phyloP scores from a whole-genome alignment of 2,888 invertebrate species.

The Spisula solida region DNA sequence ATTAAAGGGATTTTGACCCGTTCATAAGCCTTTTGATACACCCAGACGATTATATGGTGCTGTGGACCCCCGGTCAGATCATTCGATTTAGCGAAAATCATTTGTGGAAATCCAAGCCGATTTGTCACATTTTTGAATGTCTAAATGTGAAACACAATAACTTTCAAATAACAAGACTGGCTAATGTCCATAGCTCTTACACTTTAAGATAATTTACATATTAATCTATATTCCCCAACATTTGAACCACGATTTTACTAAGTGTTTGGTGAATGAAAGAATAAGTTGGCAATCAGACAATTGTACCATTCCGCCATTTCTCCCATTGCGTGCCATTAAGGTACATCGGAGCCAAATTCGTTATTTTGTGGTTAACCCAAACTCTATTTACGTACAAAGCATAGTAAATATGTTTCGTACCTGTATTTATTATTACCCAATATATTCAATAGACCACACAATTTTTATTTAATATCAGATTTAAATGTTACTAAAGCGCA shows the following conservation, averaged over 20 bases:
- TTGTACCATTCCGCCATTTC: neutral
- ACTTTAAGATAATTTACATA: slow-evolving; percentile 32
- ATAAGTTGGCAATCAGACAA: neutral
- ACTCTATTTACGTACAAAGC: neutral
- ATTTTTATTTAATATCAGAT: slow-evolving; percentile 17
- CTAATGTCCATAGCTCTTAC: slow-evolving; percentile 28
- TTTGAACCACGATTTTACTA: neutral
- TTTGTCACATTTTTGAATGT: slow-evolving; percentile 50
- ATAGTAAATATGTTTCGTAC: neutral
- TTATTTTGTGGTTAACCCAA: neutral
- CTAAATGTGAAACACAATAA: slow-evolving; percentile 39
- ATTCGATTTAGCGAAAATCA: slow-evolving; percentile 45
- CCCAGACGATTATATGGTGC: slow-evolving; percentile 52
- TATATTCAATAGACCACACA: neutral
- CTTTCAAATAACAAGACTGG: slow-evolving; percentile 39
- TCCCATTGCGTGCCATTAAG: neutral
- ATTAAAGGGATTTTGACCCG: slow-evolving; percentile 53
- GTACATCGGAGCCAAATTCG: neutral
- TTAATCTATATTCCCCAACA: neutral
- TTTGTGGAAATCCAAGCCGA: slow-evolving; percentile 58
- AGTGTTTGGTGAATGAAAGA: neutral
- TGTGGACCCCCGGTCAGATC: slow-evolving; percentile 49
- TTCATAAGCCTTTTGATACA: slow-evolving; percentile 51
- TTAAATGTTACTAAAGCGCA: slow-evolving; percentile 1
- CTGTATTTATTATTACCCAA: neutral